Base-by-base conservation (phyloP, 2,888 invertebrate species). In the Lithodes maja region DNA sequence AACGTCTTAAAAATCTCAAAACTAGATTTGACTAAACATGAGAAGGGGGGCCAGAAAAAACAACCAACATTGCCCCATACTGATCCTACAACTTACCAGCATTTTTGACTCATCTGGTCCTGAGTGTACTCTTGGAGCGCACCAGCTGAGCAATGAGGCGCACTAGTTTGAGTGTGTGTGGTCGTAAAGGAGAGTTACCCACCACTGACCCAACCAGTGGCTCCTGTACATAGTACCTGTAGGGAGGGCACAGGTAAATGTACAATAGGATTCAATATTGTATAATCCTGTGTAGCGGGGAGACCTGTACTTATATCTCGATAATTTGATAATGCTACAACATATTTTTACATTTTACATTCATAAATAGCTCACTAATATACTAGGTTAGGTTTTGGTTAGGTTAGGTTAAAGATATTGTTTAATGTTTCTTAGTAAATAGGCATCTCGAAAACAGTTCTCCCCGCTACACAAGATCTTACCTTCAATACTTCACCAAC, bases 141-240 rank as follows among this genome's bases (percentile, higher is more conserved):
- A 89, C 78, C 71, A 85, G 54, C 82, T 85, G 81, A 54, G 85
- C 77, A 17, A 89, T 77, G n/a, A 79, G 61, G 15, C 81, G 81
- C 12, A 89, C 85, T 17, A 89, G 17, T 50, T 82, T 82, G 52
- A 89, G 82, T 3, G 89, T 89, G 81, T 89, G 85, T 17, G 85
- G 85, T 17, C 68, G 74, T 17, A 89, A 55, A 15, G 85, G 89
- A 9, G 55, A 82, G 15, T 53, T 69, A 2, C 74, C 68, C 7
- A 89, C 74, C 2, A 78, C 85, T 54, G 68, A 82, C 17, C 74
- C 68, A 55, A 89, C 85, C 78, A 90, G 77, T 2, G 90, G 83
- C 61, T 90, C 90, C 17, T 90, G 87, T 9, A 88, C 86, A 61
- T 86, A 90, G 83, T 90, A 90, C 83, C 90, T 90, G 88, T n/a